Percentiles rank a stretch among this genome's conserved stretches.
Evolutionary conservation across 2,888 invertebrate genomes (phyloP).

Genomic region (Drosophila macrothrix): DNA sequence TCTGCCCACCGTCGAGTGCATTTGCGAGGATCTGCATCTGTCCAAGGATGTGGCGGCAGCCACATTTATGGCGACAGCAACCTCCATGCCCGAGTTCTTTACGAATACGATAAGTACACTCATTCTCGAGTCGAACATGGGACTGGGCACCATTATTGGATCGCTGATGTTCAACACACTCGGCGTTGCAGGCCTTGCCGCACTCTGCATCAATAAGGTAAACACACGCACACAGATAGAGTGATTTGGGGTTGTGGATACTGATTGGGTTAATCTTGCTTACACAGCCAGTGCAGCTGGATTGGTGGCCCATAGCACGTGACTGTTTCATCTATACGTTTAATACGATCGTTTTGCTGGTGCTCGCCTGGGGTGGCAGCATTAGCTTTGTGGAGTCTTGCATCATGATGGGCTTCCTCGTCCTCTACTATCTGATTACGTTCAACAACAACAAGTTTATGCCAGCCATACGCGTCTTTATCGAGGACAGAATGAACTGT

Average conservation of each 20-base stretch:
- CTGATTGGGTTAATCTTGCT: constrained; percentile 7
- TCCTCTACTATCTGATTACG: constrained; percentile 90
- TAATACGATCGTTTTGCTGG: constrained; percentile 89
- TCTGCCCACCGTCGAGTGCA: constrained; percentile 94
- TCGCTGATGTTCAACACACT: constrained; percentile 95
- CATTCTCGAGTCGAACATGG: constrained; percentile 92
- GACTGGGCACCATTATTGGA: constrained; percentile 94
- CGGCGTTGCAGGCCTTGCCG: constrained; percentile 93
- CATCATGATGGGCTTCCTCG: constrained; percentile 90
- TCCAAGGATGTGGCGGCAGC: constrained; percentile 97
- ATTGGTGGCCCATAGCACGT: constrained; percentile 92
- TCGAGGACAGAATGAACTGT: constrained; percentile 84
- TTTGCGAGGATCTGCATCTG: constrained; percentile 92
- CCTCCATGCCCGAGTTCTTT: constrained; percentile 97
- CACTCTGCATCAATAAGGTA: constrained; percentile 90
- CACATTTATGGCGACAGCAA: constrained; percentile 98
- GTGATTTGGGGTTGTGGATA: not conserved
- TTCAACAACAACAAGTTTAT: constrained; percentile 88
- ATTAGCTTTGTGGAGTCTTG: constrained; percentile 93
- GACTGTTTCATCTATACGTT: constrained; percentile 92
- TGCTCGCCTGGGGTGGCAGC: constrained; percentile 91
- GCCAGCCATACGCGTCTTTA: constrained; percentile 82
- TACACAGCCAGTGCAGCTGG: constrained; percentile 91
- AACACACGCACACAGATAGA: constrained; percentile 37
- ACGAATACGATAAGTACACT: constrained; percentile 96